Conservation (phyloP, 2,888 invertebrate species). For the Anarsia innoxiella region DNA sequence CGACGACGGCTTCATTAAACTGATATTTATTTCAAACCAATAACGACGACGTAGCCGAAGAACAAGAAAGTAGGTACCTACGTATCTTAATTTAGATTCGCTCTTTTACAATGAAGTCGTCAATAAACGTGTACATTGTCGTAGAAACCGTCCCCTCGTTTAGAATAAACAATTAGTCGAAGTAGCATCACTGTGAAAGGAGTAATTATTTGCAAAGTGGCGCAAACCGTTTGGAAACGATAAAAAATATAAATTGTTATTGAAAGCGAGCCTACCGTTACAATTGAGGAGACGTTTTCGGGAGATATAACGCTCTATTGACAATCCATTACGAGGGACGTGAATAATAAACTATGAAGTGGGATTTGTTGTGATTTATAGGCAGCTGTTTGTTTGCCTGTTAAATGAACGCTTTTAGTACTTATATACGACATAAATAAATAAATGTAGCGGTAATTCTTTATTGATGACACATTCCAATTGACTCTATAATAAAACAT, state of each 20-base stretch:
- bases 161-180: neutral
- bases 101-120: neutral
- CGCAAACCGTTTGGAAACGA: neutral
- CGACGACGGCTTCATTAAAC: neutral
- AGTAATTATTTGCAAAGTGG: neutral
- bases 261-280: too few species aligned
- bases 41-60: neutral
- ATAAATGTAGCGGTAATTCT: too few species aligned
- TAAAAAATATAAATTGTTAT: neutral
- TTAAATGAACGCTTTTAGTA: too few species aligned
- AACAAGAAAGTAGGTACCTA: neutral
- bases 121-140: neutral
- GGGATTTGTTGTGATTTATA: too few species aligned
- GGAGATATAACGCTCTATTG: too few species aligned
- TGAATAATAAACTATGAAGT: too few species aligned
- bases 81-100: neutral
- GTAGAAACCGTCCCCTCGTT: neutral
- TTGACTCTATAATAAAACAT: too few species aligned
- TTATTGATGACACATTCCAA: too few species aligned
- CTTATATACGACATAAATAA: too few species aligned
- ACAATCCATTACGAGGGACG: too few species aligned
- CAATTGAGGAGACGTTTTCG: too few species aligned
- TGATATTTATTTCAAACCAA: conserved; percentile 1
- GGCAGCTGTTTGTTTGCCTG: too few species aligned
- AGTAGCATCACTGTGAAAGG: neutral